Conservation (phyloP, 2,113 vertebrate species). For the Romanogobio albipinnatus region DNA sequence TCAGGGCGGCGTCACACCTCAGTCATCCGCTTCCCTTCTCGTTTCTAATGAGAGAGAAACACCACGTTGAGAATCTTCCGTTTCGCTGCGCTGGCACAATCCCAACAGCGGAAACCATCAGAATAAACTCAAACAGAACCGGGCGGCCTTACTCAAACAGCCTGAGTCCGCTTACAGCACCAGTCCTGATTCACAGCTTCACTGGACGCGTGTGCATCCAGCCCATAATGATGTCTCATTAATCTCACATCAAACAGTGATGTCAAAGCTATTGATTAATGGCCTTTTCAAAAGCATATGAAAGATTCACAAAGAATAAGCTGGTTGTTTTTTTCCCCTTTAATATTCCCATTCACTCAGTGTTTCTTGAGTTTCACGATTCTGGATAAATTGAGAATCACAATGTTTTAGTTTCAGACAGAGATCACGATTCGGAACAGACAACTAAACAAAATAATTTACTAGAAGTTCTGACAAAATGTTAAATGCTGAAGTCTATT, state of each 20-base stretch:
- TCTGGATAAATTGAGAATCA: too few relatives aligned
- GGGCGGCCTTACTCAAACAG: conserved; percentile 9
- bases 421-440: too few relatives aligned
- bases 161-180: conserved; percentile 14
- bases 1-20: conserved; percentile 34
- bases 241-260: neutral
- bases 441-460: too few relatives aligned
- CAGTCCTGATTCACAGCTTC: conserved; percentile 21
- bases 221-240: neutral
- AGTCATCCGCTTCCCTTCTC: conserved; percentile 57
- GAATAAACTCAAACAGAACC: conserved; percentile 57
- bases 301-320: neutral
- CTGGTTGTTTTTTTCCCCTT: neutral
- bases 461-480: too few relatives aligned
- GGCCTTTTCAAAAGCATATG: conserved; percentile 36
- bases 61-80: conserved; percentile 60
- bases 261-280: conserved; percentile 38
- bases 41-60: conserved; percentile 65
- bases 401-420: too few relatives aligned
- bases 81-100: conserved; percentile 64
- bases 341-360: neutral
- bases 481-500: too few relatives aligned
- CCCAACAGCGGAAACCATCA: conserved; percentile 40
- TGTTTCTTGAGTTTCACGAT: neutral
- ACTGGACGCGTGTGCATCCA: neutral